Evolutionary conservation across 2,888 invertebrate genomes (phyloP).

Genomic region (Alloplasta piceator): DNA sequence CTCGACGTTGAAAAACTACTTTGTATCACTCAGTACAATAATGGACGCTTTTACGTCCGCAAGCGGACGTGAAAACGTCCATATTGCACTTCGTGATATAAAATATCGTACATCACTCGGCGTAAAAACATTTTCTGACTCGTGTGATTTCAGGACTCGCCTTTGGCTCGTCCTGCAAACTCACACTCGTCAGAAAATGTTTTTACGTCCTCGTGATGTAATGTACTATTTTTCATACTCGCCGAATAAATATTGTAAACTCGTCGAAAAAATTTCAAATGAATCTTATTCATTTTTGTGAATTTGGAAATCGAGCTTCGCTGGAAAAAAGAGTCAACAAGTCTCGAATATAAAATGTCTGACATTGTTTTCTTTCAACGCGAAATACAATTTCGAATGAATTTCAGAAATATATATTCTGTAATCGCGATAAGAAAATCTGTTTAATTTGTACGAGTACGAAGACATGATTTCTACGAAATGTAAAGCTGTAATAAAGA

Average conservation of each 20-base stretch:
- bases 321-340: not conserved
- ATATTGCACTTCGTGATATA: no score
- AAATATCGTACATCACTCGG: no score
- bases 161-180: no score
- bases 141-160: no score
- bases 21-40: no score
- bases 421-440: not conserved
- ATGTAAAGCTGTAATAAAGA: constrained; percentile 1
- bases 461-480: no score
- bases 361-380: not conserved
- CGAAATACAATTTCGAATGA: not conserved
- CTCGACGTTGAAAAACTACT: not conserved
- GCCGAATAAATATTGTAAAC: constrained; percentile 10
- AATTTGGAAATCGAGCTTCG: not conserved
- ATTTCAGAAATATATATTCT: constrained; percentile 5
- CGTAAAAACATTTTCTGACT: no score
- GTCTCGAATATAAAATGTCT: not conserved
- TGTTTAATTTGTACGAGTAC: not conserved
- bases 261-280: not conserved
- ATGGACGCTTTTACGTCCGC: no score
- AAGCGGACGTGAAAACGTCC: no score
- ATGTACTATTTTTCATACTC: not conserved
- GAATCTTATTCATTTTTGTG: not conserved
- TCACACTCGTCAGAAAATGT: no score
- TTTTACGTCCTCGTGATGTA: no score